Percentiles rank a stretch among this genome's conserved stretches.
Conservation (phyloP, 2,113 vertebrate species). For the Clinocottus analis region DNA sequence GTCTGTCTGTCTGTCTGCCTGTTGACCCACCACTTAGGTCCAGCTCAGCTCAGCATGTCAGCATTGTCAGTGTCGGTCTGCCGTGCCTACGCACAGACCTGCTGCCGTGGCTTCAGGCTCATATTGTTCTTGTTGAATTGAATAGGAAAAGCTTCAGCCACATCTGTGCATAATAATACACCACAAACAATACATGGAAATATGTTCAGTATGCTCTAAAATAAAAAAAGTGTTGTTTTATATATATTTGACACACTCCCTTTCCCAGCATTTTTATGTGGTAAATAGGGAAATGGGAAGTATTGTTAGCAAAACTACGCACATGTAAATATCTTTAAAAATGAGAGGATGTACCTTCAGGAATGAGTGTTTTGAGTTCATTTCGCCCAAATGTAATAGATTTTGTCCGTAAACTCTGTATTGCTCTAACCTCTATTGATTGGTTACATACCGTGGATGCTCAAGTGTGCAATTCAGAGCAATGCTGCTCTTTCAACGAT, state of each 20-base stretch:
- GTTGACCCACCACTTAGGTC: background rate
- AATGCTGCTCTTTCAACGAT: background rate
- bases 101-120: background rate
- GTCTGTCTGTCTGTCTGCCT: background rate
- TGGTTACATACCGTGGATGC: conserved; percentile 7
- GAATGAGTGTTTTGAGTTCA: conserved; percentile 11
- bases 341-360: background rate
- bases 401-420: conserved; percentile 20
- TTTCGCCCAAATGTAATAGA: conserved; percentile 27
- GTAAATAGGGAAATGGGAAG: background rate
- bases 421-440: conserved; percentile 19
- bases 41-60: background rate
- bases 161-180: background rate
- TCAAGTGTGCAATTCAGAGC: conserved; percentile 20
- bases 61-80: background rate
- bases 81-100: background rate
- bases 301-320: background rate
- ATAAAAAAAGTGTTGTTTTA: background rate
- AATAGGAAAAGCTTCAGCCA: background rate
- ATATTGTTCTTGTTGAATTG: background rate
- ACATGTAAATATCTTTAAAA: background rate
- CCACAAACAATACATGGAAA: background rate
- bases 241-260: background rate
- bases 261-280: background rate
- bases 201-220: background rate